phyloP scores from a whole-genome alignment of 2,113 vertebrate species.

The Desmodus rotundus region DNA sequence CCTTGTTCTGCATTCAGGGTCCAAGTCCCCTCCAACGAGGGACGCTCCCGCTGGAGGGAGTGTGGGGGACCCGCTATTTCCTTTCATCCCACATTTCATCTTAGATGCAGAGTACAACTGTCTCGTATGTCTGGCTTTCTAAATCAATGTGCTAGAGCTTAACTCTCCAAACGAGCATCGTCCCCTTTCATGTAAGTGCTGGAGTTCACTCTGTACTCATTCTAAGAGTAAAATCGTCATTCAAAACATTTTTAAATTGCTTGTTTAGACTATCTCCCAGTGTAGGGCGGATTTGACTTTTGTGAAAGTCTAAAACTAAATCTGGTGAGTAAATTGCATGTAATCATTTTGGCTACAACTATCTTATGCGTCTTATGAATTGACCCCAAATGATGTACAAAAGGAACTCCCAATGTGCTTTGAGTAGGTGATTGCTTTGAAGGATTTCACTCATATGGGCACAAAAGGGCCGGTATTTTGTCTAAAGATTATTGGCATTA shows the following conservation, averaged over 20 bases:
- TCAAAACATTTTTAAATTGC: conserved; percentile 8
- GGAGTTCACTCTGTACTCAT: not conserved
- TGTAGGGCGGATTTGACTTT: conserved; percentile 2
- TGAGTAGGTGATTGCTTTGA: not conserved
- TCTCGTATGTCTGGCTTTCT: not conserved
- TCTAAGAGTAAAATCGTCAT: conserved; percentile 17
- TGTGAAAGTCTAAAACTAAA: not conserved
- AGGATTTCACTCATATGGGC: not conserved
- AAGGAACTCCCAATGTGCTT: not conserved
- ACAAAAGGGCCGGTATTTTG: conserved; percentile 19
- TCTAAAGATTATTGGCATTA: not conserved
- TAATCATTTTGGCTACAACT: conserved; percentile 26
- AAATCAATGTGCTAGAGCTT: not conserved
- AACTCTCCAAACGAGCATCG: not conserved
- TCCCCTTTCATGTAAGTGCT: not conserved
- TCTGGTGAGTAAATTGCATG: conserved; percentile 28
- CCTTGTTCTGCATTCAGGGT: not conserved
- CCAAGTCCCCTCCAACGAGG: not conserved
- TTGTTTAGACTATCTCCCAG: conserved; percentile 26
- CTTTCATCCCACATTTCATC: conserved; percentile 3
- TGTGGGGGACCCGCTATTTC: not conserved
- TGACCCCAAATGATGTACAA: not conserved
- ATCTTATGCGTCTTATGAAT: not conserved
- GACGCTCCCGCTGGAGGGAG: not conserved
- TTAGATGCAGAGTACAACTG: not conserved